Conservation (phyloP, 2,797 vertebrate genomes). For the Anguilla pacifica region DNA sequence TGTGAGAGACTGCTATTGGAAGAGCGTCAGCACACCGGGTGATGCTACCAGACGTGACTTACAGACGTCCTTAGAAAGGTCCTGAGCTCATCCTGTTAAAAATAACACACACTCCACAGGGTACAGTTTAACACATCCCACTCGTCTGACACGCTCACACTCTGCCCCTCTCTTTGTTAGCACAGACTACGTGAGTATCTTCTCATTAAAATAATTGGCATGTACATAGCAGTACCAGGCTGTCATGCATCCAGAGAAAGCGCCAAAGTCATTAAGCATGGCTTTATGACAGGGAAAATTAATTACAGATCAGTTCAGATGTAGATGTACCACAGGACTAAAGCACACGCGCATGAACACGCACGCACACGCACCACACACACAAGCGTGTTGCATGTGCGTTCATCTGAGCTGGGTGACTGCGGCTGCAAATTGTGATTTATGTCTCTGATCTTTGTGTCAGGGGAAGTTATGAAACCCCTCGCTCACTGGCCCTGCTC, state of each 20-base stretch:
- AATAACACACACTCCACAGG: background rate
- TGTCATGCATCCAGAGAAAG: background rate
- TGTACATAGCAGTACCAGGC: constrained; percentile 17
- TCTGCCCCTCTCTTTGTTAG: background rate
- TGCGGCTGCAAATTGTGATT: background rate
- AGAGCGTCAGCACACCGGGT: background rate
- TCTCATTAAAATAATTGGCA: constrained; percentile 31
- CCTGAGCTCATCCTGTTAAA: background rate
- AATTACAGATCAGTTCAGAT: background rate
- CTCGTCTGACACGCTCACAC: background rate
- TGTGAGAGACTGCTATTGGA: background rate
- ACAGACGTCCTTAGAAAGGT: background rate
- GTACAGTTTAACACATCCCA: background rate
- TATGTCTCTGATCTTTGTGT: constrained; percentile 42
- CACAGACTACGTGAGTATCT: constrained; percentile 5
- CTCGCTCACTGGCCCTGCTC: constrained; percentile 31
- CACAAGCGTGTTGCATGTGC: background rate
- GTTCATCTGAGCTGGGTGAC: background rate
- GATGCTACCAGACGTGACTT: background rate
- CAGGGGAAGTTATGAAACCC: constrained; percentile 44
- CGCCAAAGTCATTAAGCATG: constrained; percentile 14
- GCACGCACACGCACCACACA: background rate
- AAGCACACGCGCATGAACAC: background rate
- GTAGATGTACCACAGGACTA: background rate
- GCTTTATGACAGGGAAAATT: background rate